Evolutionary conservation across 2,888 invertebrate genomes (phyloP).

Genomic region (Notocelia uddmanniana): DNA sequence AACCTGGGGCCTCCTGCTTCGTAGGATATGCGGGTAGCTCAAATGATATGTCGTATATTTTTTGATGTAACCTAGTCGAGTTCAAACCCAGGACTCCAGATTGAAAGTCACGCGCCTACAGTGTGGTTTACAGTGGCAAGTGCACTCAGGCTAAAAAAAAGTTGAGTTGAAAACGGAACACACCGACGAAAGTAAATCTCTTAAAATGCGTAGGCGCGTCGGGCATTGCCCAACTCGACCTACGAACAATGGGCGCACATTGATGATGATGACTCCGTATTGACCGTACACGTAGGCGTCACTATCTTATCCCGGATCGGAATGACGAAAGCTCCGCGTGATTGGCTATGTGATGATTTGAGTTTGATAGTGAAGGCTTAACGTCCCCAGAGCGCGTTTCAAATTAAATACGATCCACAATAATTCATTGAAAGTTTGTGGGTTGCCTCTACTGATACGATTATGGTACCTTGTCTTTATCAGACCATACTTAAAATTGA

Average conservation of each 20-base stretch:
- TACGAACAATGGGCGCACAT: constrained; percentile 4
- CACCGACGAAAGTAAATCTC: constrained; percentile 12
- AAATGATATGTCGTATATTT: no score
- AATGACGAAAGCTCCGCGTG: constrained; percentile 24
- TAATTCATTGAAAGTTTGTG: not conserved
- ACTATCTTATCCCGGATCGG: constrained; percentile 16
- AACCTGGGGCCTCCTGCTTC: no score
- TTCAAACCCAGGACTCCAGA: no score
- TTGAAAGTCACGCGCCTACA: no score
- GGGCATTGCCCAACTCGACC: constrained; percentile 27
- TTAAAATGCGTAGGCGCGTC: constrained; percentile 13
- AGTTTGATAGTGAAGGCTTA: constrained; percentile 11
- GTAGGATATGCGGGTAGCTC: no score
- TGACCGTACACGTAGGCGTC: constrained; percentile 16
- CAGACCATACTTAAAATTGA: no score
- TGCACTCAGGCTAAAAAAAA: not conserved
- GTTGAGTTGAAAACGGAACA: not conserved
- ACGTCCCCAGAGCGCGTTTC: not conserved
- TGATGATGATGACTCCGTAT: constrained; percentile 22
- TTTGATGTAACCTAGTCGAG: no score
- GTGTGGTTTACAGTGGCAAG: no score
- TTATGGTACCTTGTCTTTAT: no score
- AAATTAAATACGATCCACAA: not conserved
- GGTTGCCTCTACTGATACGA: no score
- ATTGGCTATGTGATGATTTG: constrained; percentile 23